Base-by-base conservation (phyloP, 2,888 invertebrate species). In the Volucella bombylans region DNA sequence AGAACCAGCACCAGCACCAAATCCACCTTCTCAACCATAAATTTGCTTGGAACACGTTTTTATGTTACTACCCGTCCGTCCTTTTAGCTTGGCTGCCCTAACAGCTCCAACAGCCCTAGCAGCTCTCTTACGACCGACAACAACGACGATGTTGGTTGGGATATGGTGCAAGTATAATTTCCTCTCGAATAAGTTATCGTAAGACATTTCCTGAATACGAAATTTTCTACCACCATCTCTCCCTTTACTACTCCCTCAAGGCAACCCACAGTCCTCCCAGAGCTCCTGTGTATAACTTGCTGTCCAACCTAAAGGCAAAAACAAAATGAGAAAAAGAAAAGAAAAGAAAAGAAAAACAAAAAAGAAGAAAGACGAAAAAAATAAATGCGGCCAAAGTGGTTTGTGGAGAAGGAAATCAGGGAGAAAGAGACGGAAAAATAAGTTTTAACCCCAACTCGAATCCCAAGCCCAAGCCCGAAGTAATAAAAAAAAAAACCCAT, bases 151-250 rank as follows among this genome's bases (percentile, higher is more conserved):
- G 59, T 2, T 55, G 14, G 45, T 69, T 39, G 50, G 23, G 65
- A 31, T 67, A 67, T 23, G 77, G 85, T 76, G 85, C 76, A 85
- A 85, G 85, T 80, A 85, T 85, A 85, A 85, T 85, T 85, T 85
- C 85, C 85, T 85, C 85, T 81, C 85, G 81, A 85, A 85, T 85
- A 85, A 85, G 85, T 85, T 85, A 85, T 85, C 85, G 81, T 72
- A 85, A 85, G 85, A 85, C 85, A 85, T 85, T 85, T 85, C 85
- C 85, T 77, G 85, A 85, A 85, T 85, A 85, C 81, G 81, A 81
- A 85, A 81, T 85, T 69, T 85, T 71, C 45, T 18, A 31, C 47
- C 49, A 12, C 54, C 64, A 38, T 12, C 49, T 38, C 31, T 31
- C 73, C 39, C 31, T 45, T 8, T 41, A 14, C n/a, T 18, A 14